Evolutionary conservation across 2,113 vertebrate species (phyloP), one percentile per base, ranked within the genome.

Genomic region (Scophthalmus maximus): DNA sequence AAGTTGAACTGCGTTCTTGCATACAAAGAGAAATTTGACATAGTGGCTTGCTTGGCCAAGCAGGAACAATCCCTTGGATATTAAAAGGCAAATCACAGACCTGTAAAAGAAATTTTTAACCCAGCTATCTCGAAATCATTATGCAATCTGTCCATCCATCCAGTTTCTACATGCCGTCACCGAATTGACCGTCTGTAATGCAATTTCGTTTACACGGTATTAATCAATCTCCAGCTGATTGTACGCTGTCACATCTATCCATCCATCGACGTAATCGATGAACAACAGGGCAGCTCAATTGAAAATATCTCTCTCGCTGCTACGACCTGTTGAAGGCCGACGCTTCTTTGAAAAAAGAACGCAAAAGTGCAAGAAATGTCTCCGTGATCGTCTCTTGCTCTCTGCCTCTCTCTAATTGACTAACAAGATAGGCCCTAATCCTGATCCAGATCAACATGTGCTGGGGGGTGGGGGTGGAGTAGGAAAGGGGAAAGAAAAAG

Each of bases 361-460:
- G 30, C 30, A 32, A 32, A 32, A 6, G n/a, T 27, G 22, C 18
- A 14, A 11, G 52, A 50, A 11, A 23, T 14, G 7, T 3, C 17
- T 57, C 29, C 29, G 11, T 46, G 25, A 22, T 50, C n/a, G 6
- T 27, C 8, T 42, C 22, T 27, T 30, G 8, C 22, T 56, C 63
- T 62, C 18, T 27, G 22, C 56, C 46, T 72, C 25, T 64, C 52
- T 75, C 62, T 82, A 78, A 87, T 75, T 73, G 61, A 82, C 49
- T 52, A 76, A 86, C 53, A 75, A 68, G 69, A 70, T 77, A 74
- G 62, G 55, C 30, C 64, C 29, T 90, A 85, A 89, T 90, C 87
- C 82, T 73, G 70, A 73, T 50, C 62, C 53, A 40, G 61, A 51
- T 68, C 72, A 88, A 73, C 82, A 88, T 84, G 58, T 77, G 70